Percentiles rank a stretch among this genome's conserved stretches.
phyloP scores from a whole-genome alignment of 2,797 vertebrate genomes.

The Gallinago stenura region DNA sequence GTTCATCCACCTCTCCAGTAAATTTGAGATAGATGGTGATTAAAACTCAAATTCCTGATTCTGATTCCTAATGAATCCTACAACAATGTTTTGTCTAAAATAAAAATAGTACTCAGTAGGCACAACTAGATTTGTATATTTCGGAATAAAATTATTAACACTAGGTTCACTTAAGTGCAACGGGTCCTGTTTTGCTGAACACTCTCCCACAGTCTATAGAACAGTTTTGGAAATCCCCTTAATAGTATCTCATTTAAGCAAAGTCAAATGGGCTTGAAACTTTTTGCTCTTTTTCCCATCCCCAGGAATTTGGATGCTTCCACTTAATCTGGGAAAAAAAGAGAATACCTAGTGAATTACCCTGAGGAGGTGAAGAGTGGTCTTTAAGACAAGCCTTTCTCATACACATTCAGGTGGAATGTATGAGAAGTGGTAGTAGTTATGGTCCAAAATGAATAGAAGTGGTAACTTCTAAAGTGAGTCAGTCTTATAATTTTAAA shows the following conservation, averaged over 20 bases:
- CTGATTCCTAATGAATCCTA: background rate
- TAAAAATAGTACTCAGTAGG: background rate
- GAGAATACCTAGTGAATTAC: background rate
- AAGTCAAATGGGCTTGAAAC: background rate
- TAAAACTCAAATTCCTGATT: background rate
- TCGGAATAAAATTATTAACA: background rate
- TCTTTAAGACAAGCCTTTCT: background rate
- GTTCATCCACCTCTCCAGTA: background rate
- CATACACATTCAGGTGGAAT: background rate
- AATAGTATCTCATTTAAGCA: background rate
- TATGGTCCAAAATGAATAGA: background rate
- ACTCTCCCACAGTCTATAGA: background rate
- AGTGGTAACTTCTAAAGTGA: background rate
- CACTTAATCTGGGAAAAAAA: background rate
- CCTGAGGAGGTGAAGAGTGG: background rate
- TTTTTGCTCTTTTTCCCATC: background rate
- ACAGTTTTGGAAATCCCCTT: background rate
- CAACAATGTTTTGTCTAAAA: background rate
- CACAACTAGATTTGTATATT: background rate
- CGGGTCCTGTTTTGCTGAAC: background rate
- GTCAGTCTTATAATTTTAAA: background rate
- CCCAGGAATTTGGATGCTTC: background rate
- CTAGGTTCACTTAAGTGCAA: background rate
- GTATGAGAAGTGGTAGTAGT: background rate
- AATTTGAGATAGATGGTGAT: background rate